phyloP scores from a whole-genome alignment of 2,888 invertebrate genomes.

The Ommatoiulus sabulosus region DNA sequence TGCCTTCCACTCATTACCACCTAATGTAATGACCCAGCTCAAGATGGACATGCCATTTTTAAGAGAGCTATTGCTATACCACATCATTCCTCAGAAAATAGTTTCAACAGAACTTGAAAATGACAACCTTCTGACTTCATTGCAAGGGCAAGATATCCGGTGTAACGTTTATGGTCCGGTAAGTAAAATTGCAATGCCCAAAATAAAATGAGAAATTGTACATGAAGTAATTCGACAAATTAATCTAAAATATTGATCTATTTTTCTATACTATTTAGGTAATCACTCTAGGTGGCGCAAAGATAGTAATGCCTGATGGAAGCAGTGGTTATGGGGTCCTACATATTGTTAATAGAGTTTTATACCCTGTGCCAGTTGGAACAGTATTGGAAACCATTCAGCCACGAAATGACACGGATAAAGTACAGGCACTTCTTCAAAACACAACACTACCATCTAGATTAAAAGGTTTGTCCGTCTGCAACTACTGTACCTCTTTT shows the following conservation, averaged over 20 bases:
- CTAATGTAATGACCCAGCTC: conserved; percentile 29
- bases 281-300: conserved; percentile 54
- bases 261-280: conserved; percentile 32
- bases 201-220: background rate
- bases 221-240: background rate
- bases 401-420: conserved; percentile 55
- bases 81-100: conserved; percentile 55
- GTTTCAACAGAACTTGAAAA: conserved; percentile 44
- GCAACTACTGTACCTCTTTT: background rate
- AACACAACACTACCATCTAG: conserved; percentile 54
- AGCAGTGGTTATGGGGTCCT: conserved; percentile 52
- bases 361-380: conserved; percentile 56
- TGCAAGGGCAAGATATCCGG: conserved; percentile 56
- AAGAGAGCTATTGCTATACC: conserved; percentile 53
- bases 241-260: background rate
- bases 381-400: conserved; percentile 53
- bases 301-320: conserved; percentile 53
- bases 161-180: conserved; percentile 57
- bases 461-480: background rate
- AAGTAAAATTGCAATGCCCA: background rate
- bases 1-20: conserved; percentile 52
- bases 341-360: conserved; percentile 54
- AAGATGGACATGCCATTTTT: conserved; percentile 52
- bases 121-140: conserved; percentile 51
- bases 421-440: conserved; percentile 47